Percentiles rank a stretch among this genome's conserved stretches.
phyloP scores from a whole-genome alignment of 2,797 vertebrate genomes.

The Acipenser transmontanus region DNA sequence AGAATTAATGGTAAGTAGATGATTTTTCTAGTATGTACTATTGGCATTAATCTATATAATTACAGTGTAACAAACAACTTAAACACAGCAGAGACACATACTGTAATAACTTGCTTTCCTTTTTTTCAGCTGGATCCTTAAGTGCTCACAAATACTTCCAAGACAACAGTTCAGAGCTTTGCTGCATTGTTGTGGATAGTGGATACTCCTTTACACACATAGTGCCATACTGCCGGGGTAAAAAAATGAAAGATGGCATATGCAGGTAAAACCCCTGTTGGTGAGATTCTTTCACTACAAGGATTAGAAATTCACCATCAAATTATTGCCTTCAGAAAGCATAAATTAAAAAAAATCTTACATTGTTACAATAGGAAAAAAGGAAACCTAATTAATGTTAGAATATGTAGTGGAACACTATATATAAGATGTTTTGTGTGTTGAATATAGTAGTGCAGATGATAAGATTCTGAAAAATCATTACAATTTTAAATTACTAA shows the following conservation, averaged over 20 bases:
- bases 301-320: constrained; percentile 44
- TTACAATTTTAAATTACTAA: no score
- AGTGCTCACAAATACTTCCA: constrained; percentile 86
- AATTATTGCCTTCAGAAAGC: not conserved
- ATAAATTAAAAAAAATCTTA: no score
- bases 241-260: constrained; percentile 90
- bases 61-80: no score
- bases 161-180: constrained; percentile 76
- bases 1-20: constrained; percentile 76
- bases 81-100: no score
- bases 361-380: no score
- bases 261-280: constrained; percentile 66
- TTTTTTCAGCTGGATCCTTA: constrained; percentile 76
- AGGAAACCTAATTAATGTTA: no score
- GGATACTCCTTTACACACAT: constrained; percentile 97
- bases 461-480: no score
- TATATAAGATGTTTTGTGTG: no score
- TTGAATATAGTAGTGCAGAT: no score
- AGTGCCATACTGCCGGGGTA: constrained; percentile 85
- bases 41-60: no score
- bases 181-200: constrained; percentile 89
- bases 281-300: constrained; percentile 52
- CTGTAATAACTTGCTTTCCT: not conserved
- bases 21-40: constrained; percentile 1
- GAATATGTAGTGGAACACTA: no score